Percentiles rank a stretch among this genome's conserved stretches.
Evolutionary conservation across 2,113 vertebrate species (phyloP).

Genomic region (Chauna torquata): DNA sequence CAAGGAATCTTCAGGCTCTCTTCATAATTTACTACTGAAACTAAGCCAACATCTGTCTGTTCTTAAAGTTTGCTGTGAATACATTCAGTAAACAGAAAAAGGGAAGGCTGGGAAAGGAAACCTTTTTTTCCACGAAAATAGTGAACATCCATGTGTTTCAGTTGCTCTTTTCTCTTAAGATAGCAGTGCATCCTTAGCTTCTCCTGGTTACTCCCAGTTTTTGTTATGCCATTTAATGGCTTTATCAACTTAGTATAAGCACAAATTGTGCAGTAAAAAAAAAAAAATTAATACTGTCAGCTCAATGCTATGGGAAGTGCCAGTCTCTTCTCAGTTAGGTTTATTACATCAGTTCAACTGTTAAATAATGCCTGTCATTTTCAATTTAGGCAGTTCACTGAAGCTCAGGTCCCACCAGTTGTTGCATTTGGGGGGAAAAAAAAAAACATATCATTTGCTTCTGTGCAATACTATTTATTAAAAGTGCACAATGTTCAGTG

Average conservation of each 20-base stretch:
- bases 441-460: rapidly evolving
- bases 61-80: slow-evolving; percentile 55
- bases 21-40: slow-evolving; percentile 38
- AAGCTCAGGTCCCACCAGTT: background rate
- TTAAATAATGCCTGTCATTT: background rate
- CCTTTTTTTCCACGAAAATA: background rate
- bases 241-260: background rate
- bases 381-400: background rate
- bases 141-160: slow-evolving; percentile 11
- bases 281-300: background rate
- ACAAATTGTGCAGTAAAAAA: too few relatives aligned
- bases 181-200: background rate
- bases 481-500: background rate
- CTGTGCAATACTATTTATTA: background rate
- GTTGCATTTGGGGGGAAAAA: background rate
- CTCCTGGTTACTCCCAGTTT: background rate
- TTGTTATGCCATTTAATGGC: background rate
- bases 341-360: background rate
- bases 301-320: background rate
- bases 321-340: background rate
- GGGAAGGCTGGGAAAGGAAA: slow-evolving; percentile 10
- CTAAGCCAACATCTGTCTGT: slow-evolving; percentile 55
- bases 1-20: slow-evolving; percentile 31
- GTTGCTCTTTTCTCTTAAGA: background rate
- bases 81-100: slow-evolving; percentile 39